Base-by-base conservation (phyloP, 2,888 invertebrate genomes). In the Drosophila atripex region DNA sequence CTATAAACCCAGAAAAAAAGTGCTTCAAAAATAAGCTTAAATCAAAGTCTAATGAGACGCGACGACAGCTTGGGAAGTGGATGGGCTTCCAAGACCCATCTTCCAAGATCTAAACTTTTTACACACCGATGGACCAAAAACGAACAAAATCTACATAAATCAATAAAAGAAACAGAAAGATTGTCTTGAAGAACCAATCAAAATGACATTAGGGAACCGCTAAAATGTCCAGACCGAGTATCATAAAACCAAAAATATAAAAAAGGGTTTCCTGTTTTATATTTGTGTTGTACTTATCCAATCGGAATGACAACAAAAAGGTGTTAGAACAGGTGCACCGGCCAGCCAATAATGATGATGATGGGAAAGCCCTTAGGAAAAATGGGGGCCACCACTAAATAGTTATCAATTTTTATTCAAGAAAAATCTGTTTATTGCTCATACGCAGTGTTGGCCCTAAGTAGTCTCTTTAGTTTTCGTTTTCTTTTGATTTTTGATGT, bases 191-290 rank as follows among this genome's bases (percentile, higher is more conserved):
- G 64, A 71, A 82, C 58, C 54, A 61, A 85, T 87, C 86, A 87
- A 82, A 71, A 63, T 70, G 76, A 69, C 73, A 71, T 73, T 74
- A 74, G 73, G 71, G 71, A 71, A 53, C 80, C 80, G 85, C 85
- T 80, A 59, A 71, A 80, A 69, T 75, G 53, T 65, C 78, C 59
- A 57, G 66, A 41, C 64, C n/a, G 9, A 28, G 11, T n/a, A 60
- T 51, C 83, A 38, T 56, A 57, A 74, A 65, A 52, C 46, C 3
- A 2, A 30, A 23, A 38, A 50, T 25, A 32, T 61, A 23, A 35
- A 18, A 58, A 30, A 30, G 38, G 35, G 21, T 69, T 49, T 53
- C 53, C 49, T 41, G 21, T 9, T 30, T 41, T 30, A 47, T 56
- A 49, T 28, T 60, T 47, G 1, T 14, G 23, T 38, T 46, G 18